phyloP scores from a whole-genome alignment of 2,113 vertebrate genomes.

The Mixornis gularis region DNA sequence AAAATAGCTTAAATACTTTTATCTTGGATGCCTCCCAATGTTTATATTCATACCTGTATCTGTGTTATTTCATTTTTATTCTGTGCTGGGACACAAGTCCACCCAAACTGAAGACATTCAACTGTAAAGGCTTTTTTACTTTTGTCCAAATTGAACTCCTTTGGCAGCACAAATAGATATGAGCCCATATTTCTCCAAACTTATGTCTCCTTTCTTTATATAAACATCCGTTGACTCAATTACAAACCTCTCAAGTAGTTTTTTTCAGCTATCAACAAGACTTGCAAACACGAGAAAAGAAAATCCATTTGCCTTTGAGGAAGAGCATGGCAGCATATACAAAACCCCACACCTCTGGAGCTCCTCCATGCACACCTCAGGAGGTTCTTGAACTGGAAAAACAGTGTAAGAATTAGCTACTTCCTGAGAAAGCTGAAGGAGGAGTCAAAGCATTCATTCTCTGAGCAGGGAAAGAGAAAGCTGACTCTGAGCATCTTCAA shows the following conservation, averaged over 20 bases:
- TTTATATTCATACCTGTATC: background rate
- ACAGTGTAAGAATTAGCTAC: accelerated
- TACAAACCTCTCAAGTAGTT: background rate
- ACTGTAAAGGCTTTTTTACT: background rate
- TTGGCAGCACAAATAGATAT: background rate
- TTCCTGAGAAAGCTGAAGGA: background rate
- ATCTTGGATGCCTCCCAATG: background rate
- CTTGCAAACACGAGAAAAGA: background rate
- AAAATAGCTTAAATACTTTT: background rate
- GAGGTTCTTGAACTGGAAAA: background rate
- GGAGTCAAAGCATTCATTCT: background rate
- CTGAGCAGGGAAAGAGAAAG: background rate
- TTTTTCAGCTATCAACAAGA: background rate
- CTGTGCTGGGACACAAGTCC: background rate
- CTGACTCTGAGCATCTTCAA: background rate
- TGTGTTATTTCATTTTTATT: background rate
- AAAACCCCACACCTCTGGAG: background rate
- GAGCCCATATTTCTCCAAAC: background rate
- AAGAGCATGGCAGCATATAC: background rate
- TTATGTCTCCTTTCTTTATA: background rate
- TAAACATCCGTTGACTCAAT: background rate
- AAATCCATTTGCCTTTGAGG: background rate
- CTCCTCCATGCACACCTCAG: background rate
- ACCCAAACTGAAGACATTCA: background rate
- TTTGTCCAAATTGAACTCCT: background rate